Base-by-base conservation (phyloP, 2,888 invertebrate species). In the Sminthurinus aureus region DNA sequence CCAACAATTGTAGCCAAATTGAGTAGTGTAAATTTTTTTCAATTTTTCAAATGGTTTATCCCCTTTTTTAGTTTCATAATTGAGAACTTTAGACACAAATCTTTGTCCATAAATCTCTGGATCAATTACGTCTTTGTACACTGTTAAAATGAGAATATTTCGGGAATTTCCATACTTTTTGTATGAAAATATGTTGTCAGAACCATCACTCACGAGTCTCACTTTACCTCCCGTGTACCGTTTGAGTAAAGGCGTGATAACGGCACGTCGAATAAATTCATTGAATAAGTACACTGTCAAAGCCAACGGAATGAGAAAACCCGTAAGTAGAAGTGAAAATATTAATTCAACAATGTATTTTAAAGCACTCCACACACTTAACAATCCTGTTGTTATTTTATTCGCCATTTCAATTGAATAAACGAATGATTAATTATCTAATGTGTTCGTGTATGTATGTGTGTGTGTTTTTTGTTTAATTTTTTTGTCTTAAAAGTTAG, bases 111-210 rank as follows among this genome's bases (percentile, higher is more conserved):
- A 84, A 6, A 79, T 69, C 0, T 80, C 84, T 3, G 86, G 79
- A 52, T 85, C 83, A 67, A 88, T 85, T 38, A 26, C 73, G 22
- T 84, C 79, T 0, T 84, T 73, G 76, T 85, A 87, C 50, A 87
- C 83, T 18, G 83, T 74, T 0, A 86, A 26, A 0, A 83, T 81
- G 58, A 88, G 58, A 26, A 85, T 84, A 15, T 84, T 85, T 74
- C 87, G 76, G n/a, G 81, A 84, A 74, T 88, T 88, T 66, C 86
- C 86, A n/a, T 76, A 67, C 64, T 86, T 88, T 26, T 83, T 64
- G 82, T 83, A 88, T 9, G 84, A 80, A 87, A 87, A 88, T 58
- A 86, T 83, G 52, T 84, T 84, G 71, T 88, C 88, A 0, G 87
- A 83, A 18, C 87, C 87, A 58, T 86, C 85, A 4, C 80, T 24